Conservation (phyloP, 2,888 invertebrate species). For the Brachyptera risi region DNA sequence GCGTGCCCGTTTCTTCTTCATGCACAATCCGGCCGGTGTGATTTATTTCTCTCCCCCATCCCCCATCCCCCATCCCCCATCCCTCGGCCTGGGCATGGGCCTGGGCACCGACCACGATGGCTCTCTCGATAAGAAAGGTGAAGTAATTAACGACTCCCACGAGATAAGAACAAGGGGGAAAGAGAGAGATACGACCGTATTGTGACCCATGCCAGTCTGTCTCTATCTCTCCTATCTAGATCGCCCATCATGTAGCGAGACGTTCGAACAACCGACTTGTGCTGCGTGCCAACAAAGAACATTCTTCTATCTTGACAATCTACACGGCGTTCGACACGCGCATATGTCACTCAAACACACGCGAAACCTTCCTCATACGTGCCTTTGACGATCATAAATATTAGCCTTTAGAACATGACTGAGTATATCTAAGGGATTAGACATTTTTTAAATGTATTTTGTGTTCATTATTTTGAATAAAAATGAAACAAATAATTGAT, state of each 20-base stretch:
- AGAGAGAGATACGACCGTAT: neutral
- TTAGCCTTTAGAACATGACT: no score
- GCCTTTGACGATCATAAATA: no score
- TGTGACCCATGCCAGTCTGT: slow-evolving; percentile 9
- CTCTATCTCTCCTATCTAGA: neutral
- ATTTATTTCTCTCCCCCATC: slow-evolving; percentile 31
- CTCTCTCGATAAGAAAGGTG: slow-evolving; percentile 27
- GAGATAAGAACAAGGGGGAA: slow-evolving; percentile 11
- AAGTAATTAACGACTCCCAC: slow-evolving; percentile 31
- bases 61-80: no score
- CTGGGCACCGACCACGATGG: slow-evolving; percentile 26
- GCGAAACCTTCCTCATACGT: slow-evolving; percentile 8
- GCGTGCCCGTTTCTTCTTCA: slow-evolving; percentile 1
- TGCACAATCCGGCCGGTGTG: slow-evolving; percentile 22
- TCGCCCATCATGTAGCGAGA: slow-evolving; percentile 5
- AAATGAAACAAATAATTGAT: no score
- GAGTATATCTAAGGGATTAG: no score
- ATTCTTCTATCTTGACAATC: slow-evolving; percentile 16
- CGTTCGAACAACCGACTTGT: neutral
- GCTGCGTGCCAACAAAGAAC: slow-evolving; percentile 1
- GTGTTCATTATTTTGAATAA: no score
- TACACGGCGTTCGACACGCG: slow-evolving; percentile 14
- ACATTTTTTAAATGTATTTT: no score
- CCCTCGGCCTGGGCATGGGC: no score
- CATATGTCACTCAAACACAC: slow-evolving; percentile 12